These are phyloP conservation scores for Agonopterix alstromeriana DNA, from an alignment of 2,888 invertebrate species.

Conservation along the genomic window DNA sequence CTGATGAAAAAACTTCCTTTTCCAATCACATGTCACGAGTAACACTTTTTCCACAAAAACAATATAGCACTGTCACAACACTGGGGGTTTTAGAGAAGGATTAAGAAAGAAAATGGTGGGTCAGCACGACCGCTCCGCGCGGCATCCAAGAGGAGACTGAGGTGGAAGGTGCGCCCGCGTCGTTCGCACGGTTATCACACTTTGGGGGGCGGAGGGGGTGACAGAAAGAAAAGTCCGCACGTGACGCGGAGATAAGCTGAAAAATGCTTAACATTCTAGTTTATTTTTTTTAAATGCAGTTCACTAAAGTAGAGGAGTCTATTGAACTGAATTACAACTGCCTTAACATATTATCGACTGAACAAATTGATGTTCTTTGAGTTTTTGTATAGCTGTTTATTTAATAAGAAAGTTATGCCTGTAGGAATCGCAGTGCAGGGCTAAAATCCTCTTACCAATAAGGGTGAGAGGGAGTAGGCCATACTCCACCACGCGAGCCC, in stretches of 20 bases:
- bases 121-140: constrained; percentile 37
- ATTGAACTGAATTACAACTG: too few species aligned
- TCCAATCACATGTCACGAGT: not conserved
- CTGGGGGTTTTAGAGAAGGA: constrained; percentile 23
- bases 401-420: too few species aligned
- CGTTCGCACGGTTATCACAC: constrained; percentile 61
- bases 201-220: constrained; percentile 52
- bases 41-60: too few species aligned
- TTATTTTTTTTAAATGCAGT: too few species aligned
- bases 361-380: too few species aligned
- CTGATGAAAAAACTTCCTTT: not conserved
- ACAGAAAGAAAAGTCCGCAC: constrained; percentile 61
- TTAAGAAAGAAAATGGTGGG: constrained; percentile 8
- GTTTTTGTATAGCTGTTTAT: too few species aligned
- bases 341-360: too few species aligned
- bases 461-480: too few species aligned
- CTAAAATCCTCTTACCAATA: too few species aligned
- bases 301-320: too few species aligned
- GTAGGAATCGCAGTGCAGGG: too few species aligned
- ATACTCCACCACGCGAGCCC: too few species aligned
- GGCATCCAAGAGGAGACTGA: constrained; percentile 52
- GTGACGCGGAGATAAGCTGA: constrained; percentile 35
- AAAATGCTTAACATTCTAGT: not conserved
- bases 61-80: constrained; percentile 32
- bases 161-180: constrained; percentile 59